Base-by-base conservation (phyloP, 2,113 vertebrate genomes). In the Marmota flaviventris region DNA sequence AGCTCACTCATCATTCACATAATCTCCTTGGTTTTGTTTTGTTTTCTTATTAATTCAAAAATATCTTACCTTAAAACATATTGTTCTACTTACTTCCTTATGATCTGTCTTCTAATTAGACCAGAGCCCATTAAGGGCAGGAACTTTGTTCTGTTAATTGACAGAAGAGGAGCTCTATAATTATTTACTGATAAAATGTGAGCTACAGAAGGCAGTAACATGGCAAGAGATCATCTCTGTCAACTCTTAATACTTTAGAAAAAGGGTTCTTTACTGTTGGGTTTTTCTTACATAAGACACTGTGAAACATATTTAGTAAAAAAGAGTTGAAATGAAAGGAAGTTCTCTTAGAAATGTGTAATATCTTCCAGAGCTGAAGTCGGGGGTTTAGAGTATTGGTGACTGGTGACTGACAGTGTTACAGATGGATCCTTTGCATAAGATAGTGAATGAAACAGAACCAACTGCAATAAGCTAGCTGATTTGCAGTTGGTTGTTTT, bases 401-500 rank as follows among this genome's bases (percentile, higher is more conserved):
- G 76, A 90, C 93, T 94, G 78, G 12, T 95, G 76, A 90, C 93
- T 96, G 87, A 95, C 85, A 93, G 29, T 79, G 88, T 61, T 95
- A 85, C 93, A 98, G 95, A 94, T 95, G 94, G 95, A 95, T 93
- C 24, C 53, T 95, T 96, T 87, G 76, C 89, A 90, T 95, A 72
- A 89, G 93, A 73, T 78, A 96, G 79, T 83, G 94, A 97, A 93
- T 85, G 82, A 96, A 96, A 93, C 67, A 96, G 93, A 93, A 92
- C 51, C 84, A 90, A 96, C 79, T 88, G 97, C 91, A 98, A 56
- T 94, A 96, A 96, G 93, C 81, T 91, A 95, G 92, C 92, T 97
- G 95, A 98, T 97, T 96, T 97, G 84, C 97, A 96, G 96, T 84
- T 94, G 12, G 39, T 78, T 97, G 89, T 97, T 98, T 98, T 97